phyloP scores from a whole-genome alignment of 2,888 invertebrate genomes.

The Alloplasta piceator region DNA sequence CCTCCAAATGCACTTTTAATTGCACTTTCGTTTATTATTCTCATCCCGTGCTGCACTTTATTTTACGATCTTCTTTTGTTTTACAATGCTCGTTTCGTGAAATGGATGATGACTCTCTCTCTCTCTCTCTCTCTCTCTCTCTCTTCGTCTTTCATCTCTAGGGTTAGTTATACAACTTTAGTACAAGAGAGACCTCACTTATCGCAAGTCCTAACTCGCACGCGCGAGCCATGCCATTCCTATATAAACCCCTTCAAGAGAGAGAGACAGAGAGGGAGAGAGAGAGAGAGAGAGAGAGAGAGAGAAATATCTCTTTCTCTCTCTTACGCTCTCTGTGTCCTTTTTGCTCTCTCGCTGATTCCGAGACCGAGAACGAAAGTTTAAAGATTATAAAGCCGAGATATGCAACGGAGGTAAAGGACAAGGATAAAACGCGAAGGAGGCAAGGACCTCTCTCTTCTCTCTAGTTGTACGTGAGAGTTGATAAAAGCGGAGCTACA shows the following conservation, averaged over 20 bases:
- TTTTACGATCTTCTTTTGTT: conserved; percentile 2
- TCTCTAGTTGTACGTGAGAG: conserved; percentile 39
- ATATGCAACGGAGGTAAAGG: conserved; percentile 41
- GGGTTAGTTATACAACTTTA: conserved; percentile 49
- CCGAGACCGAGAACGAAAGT: conserved; percentile 61
- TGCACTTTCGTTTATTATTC: not conserved
- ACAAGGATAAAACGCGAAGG: conserved; percentile 32
- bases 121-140: not conserved
- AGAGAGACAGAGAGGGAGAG: too few relatives aligned
- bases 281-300: too few relatives aligned
- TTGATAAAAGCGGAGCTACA: conserved; percentile 35
- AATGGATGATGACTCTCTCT: conserved; percentile 42
- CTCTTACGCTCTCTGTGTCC: conserved; percentile 5
- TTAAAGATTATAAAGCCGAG: conserved; percentile 59
- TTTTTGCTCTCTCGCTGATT: conserved; percentile 43
- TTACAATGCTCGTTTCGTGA: conserved; percentile 13
- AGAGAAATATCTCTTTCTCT: conserved; percentile 3
- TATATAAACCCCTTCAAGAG: conserved; percentile 39
- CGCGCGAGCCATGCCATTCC: conserved; percentile 54
- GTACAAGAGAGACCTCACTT: conserved; percentile 61
- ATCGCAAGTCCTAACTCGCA: conserved; percentile 53
- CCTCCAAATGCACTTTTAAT: not conserved
- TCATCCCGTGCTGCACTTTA: not conserved
- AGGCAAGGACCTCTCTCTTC: conserved; percentile 45
- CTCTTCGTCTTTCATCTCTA: conserved; percentile 16